These are phyloP conservation scores for Cassiopea xamachana DNA, from an alignment of 30 jellyfish, hydroid and myxozoan genomes.

Conservation along the genomic window DNA sequence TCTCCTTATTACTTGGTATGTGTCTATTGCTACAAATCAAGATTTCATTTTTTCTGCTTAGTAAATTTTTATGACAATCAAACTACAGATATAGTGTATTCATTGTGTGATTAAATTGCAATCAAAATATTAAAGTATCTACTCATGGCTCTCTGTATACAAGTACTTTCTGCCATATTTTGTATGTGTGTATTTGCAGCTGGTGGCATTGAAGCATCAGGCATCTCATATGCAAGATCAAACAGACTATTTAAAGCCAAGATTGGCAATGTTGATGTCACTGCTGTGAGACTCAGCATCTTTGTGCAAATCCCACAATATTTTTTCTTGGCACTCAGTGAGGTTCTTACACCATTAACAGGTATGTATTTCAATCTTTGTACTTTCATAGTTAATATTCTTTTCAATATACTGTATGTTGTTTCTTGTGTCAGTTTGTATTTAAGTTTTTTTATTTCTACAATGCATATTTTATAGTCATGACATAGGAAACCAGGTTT, in stretches of 20 bases:
- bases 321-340: conserved; percentile 52
- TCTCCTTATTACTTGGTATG: conserved; percentile 81
- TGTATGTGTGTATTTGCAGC: conserved; percentile 27
- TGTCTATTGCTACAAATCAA: background rate
- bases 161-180: background rate
- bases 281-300: conserved; percentile 37
- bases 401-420: too few species aligned
- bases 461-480: too few species aligned
- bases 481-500: too few species aligned
- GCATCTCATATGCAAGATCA: conserved; percentile 7
- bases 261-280: conserved; percentile 16
- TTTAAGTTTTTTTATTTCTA: too few species aligned
- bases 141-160: too few species aligned
- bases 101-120: too few species aligned
- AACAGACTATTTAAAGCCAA: background rate
- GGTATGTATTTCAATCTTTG: conserved; percentile 1
- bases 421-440: too few species aligned
- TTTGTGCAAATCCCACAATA: conserved; percentile 66
- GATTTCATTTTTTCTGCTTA: background rate
- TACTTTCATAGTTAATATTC: too few species aligned
- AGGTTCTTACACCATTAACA: conserved; percentile 53
- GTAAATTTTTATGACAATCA: background rate
- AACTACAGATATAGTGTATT: too few species aligned
- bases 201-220: conserved; percentile 60
- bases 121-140: too few species aligned